A percentile compares a stretch with the other conserved stretches of the same genome.
Conservation (phyloP, 2,888 invertebrate genomes). For the Tineola bisselliella region DNA sequence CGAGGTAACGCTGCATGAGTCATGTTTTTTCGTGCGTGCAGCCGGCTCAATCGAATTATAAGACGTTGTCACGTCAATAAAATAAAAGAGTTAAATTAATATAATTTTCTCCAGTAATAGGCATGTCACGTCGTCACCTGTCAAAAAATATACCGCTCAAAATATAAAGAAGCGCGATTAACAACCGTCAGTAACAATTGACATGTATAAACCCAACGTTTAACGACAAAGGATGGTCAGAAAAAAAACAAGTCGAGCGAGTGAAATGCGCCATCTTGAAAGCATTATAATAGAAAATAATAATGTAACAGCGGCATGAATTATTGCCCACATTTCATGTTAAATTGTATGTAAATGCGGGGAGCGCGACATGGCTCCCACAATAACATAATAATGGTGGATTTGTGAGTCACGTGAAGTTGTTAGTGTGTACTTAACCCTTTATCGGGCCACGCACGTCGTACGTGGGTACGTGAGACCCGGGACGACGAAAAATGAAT, state of each 20-base stretch:
- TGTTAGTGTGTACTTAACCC: conserved; percentile 68
- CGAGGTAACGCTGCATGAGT: too few species aligned
- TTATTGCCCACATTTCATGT: conserved; percentile 66
- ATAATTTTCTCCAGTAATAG: too few species aligned
- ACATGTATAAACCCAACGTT: conserved; percentile 3
- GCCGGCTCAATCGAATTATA: too few species aligned
- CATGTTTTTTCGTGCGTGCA: too few species aligned
- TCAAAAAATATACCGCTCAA: not conserved
- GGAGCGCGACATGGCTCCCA: conserved; percentile 60
- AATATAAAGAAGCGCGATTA: conserved; percentile 1
- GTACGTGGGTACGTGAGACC: conserved; percentile 40
- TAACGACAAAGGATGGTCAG: conserved; percentile 7
- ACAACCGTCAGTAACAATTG: conserved; percentile 5
- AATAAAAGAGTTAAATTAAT: too few species aligned
- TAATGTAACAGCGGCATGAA: conserved; percentile 58
- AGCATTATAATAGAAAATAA: conserved; percentile 63
- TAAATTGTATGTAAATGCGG: conserved; percentile 66
- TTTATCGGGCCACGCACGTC: conserved; percentile 65
- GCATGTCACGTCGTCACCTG: not conserved
- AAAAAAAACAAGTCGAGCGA: conserved; percentile 22
- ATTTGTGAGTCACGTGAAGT: conserved; percentile 67
- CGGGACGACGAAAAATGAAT: not conserved
- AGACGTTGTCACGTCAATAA: too few species aligned
- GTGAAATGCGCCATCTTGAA: conserved; percentile 53
- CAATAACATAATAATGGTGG: conserved; percentile 68